Evolutionary conservation across 2,113 vertebrate genomes (phyloP), one percentile per base, ranked within the genome.

Genomic region (Brachypodius melanocephalos): DNA sequence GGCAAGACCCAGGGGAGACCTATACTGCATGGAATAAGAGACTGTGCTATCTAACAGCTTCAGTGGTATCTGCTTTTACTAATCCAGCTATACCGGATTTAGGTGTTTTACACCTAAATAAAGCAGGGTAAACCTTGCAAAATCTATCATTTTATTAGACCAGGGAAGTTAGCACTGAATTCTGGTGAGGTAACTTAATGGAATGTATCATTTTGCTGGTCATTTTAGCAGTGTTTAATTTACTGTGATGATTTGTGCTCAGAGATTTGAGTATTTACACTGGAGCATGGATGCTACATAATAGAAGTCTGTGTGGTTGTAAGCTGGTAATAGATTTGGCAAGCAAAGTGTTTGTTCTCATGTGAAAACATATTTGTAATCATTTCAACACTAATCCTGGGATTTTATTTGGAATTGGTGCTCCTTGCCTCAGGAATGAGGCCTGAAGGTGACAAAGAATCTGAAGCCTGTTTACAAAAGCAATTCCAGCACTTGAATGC

Each of bases 231-330:
- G 34, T 67, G 28, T 68, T 95, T 87, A 49, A 72, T 95, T 95
- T 92, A 42, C 38, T 88, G 62, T 69, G 77, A 49, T 88, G 66
- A 43, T 48, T 76, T 2, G 10, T 42, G 45, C 68, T 86, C 52
- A 75, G 91, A 95, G 61, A 71, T 84, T 63, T 92, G 71, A 46
- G 38, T 91, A 73, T 85, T 96, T 95, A 86, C 63, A 36, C 79
- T 84, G 88, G 40, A 92, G 49, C 91, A 73, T 7, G 62, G 84
- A 57, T 82, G 46, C 54, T 69, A 18, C 77, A 62, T 58, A 87
- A 79, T 43, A 69, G 49, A 88, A 69, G 54, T 40, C 80, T 68
- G 46, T 76, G 49, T 62, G 69, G 77, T 66, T 79, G 49, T 54
- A 61, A 91, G 40, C 17, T 18, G 14, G 52, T n/a, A 88, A 76